Percentiles rank a stretch among this genome's conserved stretches.
Evolutionary conservation across 2,888 invertebrate genomes (phyloP).

Genomic region (Eledone cirrhosa): DNA sequence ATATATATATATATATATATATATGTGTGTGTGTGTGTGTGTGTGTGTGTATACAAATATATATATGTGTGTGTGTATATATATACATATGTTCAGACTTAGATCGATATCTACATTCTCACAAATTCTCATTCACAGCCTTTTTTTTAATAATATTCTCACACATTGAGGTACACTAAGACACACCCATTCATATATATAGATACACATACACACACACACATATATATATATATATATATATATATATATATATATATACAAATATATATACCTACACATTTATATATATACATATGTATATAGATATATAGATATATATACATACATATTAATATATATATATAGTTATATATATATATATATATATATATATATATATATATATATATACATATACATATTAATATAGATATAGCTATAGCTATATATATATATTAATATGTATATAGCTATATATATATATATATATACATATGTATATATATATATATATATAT

Average conservation of each 20-base stretch:
- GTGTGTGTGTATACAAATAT: too few relatives aligned
- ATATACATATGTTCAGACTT: background rate
- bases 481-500: slow-evolving; percentile 6
- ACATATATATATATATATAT: background rate
- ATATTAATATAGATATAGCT: background rate
- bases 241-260: slow-evolving; percentile 6
- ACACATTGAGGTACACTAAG: background rate
- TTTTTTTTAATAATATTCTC: background rate
- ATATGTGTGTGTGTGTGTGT: too few relatives aligned
- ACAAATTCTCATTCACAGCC: background rate
- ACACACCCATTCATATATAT: background rate
- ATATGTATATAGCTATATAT: background rate
- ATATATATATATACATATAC: background rate
- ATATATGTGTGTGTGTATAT: background rate
- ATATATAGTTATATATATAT: too few relatives aligned
- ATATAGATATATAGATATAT: background rate
- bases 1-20: too few relatives aligned
- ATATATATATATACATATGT: background rate
- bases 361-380: background rate
- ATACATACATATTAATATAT: too few relatives aligned
- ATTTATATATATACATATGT: background rate
- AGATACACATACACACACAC: background rate
- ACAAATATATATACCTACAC: background rate
- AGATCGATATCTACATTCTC: background rate
- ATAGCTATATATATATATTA: background rate